phyloP scores from a whole-genome alignment of 2,797 vertebrate genomes.

The Holocentrus rufus region DNA sequence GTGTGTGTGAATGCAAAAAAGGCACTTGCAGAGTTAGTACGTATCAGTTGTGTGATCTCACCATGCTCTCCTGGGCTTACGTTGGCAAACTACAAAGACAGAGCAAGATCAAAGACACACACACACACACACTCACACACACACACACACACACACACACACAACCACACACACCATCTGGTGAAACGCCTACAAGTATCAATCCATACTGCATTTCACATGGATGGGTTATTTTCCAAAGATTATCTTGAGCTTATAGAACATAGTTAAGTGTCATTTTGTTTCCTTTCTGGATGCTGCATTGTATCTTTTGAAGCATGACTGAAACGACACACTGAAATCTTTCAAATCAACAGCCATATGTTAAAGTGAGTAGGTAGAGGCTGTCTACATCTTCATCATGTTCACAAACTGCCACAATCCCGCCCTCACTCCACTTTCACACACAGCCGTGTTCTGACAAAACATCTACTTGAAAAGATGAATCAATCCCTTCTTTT shows the following conservation, averaged over 20 bases:
- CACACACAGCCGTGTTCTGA: neutral
- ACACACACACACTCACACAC: slow-evolving; percentile 25
- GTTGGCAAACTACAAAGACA: slow-evolving; percentile 29
- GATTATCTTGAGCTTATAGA: slow-evolving; percentile 5
- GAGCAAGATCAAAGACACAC: slow-evolving; percentile 14
- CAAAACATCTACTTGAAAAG: neutral
- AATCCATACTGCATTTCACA: slow-evolving; percentile 25
- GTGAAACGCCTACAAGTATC: slow-evolving; percentile 47
- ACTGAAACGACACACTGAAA: neutral
- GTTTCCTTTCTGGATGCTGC: slow-evolving; percentile 7
- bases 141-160: slow-evolving; percentile 27
- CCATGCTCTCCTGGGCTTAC: slow-evolving; percentile 16
- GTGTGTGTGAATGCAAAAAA: slow-evolving; percentile 20
- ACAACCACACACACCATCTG: slow-evolving; percentile 47
- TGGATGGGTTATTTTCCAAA: slow-evolving; percentile 22
- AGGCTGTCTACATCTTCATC: neutral
- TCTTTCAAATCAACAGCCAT: neutral
- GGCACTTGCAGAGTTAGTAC: neutral
- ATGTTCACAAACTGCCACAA: neutral
- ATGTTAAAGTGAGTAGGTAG: neutral
- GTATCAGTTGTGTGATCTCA: slow-evolving; percentile 26
- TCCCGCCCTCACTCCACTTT: neutral
- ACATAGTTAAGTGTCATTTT: neutral
- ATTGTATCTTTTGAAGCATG: slow-evolving; percentile 9
- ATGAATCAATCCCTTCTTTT: slow-evolving; percentile 5